A percentile compares a stretch with the other conserved stretches of the same genome.
Evolutionary conservation across 2,113 vertebrate genomes (phyloP).

Genomic region (Thermophis baileyi): DNA sequence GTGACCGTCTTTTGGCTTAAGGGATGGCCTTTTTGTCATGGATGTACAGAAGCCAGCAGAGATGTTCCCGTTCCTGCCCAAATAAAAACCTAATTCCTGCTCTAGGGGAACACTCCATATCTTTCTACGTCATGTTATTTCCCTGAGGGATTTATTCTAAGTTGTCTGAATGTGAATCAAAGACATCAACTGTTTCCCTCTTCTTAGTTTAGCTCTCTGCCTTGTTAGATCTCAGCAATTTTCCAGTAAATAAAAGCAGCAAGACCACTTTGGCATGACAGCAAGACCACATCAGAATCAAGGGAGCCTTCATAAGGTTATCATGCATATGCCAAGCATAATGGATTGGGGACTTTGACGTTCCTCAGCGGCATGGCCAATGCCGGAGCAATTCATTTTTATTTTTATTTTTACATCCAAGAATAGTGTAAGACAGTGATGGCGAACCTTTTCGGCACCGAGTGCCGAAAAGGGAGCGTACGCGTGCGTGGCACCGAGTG

Average conservation of each 20-base stretch:
- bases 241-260: not conserved
- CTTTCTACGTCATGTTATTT: conserved; percentile 16
- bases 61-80: conserved; percentile 43
- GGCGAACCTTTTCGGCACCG: no score
- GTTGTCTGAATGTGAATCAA: not conserved
- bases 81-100: conserved; percentile 50
- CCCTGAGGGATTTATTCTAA: conserved; percentile 8
- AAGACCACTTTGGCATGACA: not conserved
- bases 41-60: conserved; percentile 32
- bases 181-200: conserved; percentile 4
- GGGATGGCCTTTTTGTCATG: conserved; percentile 39
- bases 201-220: not conserved
- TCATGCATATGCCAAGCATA: not conserved
- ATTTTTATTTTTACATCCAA: not conserved
- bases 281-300: not conserved
- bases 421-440: not conserved
- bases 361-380: not conserved
- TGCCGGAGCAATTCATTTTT: not conserved
- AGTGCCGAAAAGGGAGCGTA: no score
- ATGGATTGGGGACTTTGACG: not conserved
- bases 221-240: not conserved
- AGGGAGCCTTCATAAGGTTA: not conserved
- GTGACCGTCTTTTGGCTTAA: conserved; percentile 32
- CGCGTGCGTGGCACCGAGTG: no score
- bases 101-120: conserved; percentile 42